phyloP scores from a whole-genome alignment of 2,797 vertebrate species.

The Bovichtus variegatus region DNA sequence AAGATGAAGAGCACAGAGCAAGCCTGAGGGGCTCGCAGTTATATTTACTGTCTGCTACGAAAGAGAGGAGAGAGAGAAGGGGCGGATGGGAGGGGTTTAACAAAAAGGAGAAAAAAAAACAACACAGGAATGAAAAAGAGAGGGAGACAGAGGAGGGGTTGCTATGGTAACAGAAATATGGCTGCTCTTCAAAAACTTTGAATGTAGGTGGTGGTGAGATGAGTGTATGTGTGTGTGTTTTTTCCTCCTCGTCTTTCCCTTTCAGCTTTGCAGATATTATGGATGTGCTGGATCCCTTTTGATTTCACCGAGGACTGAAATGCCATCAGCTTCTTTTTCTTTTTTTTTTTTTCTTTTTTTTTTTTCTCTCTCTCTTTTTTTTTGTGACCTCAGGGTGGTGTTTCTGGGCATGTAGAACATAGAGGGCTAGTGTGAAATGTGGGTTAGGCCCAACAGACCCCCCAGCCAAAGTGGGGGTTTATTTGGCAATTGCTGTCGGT shows the following conservation, averaged over 20 bases:
- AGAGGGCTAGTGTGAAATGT: conserved; percentile 52
- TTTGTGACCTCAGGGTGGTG: conserved; percentile 46
- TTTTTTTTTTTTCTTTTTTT: not conserved
- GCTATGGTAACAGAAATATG: conserved; percentile 84
- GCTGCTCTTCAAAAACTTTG: conserved; percentile 86
- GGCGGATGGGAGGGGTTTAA: conserved; percentile 64
- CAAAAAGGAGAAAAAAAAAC: conserved; percentile 41
- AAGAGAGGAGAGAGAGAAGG: conserved; percentile 66
- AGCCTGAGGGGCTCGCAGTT: conserved; percentile 75
- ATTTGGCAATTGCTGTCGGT: conserved; percentile 28
- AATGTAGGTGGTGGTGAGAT: conserved; percentile 84
- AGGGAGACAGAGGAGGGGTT: conserved; percentile 80
- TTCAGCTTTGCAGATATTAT: conserved; percentile 72
- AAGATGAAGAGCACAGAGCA: conserved; percentile 70
- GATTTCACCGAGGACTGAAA: conserved; percentile 52
- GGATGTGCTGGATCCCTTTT: conserved; percentile 69
- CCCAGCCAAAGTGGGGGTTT: conserved; percentile 5
- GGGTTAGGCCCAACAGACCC: conserved; percentile 50
- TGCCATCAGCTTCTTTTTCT: conserved; percentile 44
- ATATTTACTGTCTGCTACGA: conserved; percentile 81
- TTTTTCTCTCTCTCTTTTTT: not conserved
- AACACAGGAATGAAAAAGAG: conserved; percentile 73
- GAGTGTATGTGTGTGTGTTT: conserved; percentile 68
- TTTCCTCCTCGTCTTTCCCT: conserved; percentile 61
- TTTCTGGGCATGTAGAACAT: conserved; percentile 60